A percentile compares a stretch with the other conserved stretches of the same genome.
These are phyloP conservation scores for Trachelipus rathkii DNA, from an alignment of 1,140 invertebrate genomes.

Conservation along the genomic window DNA sequence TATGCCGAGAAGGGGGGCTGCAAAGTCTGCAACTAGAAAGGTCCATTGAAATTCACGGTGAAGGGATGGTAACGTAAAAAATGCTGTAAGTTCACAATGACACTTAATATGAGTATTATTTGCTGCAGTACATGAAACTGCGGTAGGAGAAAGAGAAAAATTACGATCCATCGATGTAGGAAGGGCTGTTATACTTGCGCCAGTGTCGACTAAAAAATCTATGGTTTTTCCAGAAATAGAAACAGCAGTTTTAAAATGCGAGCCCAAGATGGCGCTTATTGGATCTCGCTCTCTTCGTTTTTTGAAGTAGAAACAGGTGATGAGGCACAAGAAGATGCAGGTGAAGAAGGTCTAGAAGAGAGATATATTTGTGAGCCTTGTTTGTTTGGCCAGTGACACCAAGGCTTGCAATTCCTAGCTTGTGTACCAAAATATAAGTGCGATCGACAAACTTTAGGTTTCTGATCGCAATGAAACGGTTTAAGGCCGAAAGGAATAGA, in stretches of 20 bases:
- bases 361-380: neutral
- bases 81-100: neutral
- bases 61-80: neutral
- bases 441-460: neutral
- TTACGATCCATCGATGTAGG: neutral
- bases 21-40: neutral
- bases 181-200: neutral
- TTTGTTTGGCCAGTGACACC: conserved; percentile 16
- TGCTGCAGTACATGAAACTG: neutral
- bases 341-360: conserved; percentile 6
- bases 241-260: neutral
- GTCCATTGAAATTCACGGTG: conserved; percentile 12
- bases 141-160: neutral
- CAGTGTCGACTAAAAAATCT: neutral
- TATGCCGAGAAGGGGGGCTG: neutral
- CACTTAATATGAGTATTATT: conserved; percentile 1
- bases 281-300: neutral
- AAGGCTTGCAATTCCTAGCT: conserved; percentile 10
- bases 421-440: conserved; percentile 5
- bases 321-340: too few species aligned
- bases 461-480: neutral
- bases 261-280: neutral
- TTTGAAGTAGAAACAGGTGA: neutral
- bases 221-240: neutral
- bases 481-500: too few species aligned